Evolutionary conservation across 2,888 invertebrate genomes (phyloP), one percentile per base, ranked within the genome.

Genomic region (Julus scanicus): DNA sequence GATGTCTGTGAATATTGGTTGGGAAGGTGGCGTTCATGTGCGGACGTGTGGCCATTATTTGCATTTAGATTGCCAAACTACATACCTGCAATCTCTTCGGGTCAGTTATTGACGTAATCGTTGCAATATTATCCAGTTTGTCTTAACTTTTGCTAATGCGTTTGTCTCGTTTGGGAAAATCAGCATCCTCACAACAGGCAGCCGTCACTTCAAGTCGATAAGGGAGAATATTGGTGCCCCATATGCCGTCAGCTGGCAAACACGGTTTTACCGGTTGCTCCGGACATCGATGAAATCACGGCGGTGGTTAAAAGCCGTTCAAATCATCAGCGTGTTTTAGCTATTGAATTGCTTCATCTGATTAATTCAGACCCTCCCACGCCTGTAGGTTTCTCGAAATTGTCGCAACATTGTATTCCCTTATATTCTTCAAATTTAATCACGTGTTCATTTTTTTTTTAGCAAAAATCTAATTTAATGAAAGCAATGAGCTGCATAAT

Each of bases 11-110:
- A 96, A 96, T 92, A 94, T 96, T 91, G 96, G 97, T 4, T 97
- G 96, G 95, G 96, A 97, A 92, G 97, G 97, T 90, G 98, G 98
- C 88, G 97, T 98, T 88, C 96, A 97, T 92, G 96, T 97, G 88
- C 96, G 97, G 92, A 97, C 98, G 1, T 99, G 99, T 93, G 99
- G 99, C 0, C 99, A 99, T 93, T 97, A 98, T 93, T 94, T 99
- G 89, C 99, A 99, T 93, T 94, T 98, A 91, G 96, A 97, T 92
- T 99, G 99, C 92, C 95, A 98, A 91, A 95, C 96, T 92, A 95
- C 97, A 0, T 99, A 99, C 93, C 94, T 98, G 91, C 95, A 95
- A 91, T 96, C 98, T 53, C 94, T 99, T 89, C 94, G 95, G 90
- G 93, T 93, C 40, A 57, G 57, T 86, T 20, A 63, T 2, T 63